These are phyloP conservation scores for Hydriomena furcata DNA, from an alignment of 2,888 invertebrate genomes.

Conservation along the genomic window DNA sequence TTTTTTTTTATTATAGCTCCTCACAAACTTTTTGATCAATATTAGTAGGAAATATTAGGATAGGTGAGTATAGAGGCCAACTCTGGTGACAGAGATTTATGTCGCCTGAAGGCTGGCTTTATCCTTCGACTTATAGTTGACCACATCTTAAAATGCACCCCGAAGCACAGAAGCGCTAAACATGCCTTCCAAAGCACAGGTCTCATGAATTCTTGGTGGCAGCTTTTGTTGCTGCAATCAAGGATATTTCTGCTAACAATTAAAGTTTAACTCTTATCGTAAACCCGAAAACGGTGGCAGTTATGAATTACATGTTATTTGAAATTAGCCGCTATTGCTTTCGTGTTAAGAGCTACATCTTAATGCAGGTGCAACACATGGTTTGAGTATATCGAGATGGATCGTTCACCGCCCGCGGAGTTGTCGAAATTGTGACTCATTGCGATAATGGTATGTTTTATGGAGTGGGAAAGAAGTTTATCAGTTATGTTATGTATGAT, in stretches of 20 bases:
- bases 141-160: no score
- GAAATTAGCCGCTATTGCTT: background rate
- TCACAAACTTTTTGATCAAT: no score
- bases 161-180: no score
- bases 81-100: no score
- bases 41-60: no score
- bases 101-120: no score
- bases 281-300: slow-evolving; percentile 7
- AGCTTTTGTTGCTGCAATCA: slow-evolving; percentile 5
- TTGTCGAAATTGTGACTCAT: slow-evolving; percentile 28
- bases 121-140: no score
- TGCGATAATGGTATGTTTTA: slow-evolving; percentile 21
- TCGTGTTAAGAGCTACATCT: background rate
- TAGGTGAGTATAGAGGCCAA: no score
- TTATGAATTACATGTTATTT: background rate
- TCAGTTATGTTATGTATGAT: slow-evolving; percentile 2
- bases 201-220: background rate
- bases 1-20: no score
- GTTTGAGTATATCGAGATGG: slow-evolving; percentile 15
- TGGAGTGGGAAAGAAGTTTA: slow-evolving; percentile 22
- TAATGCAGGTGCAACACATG: slow-evolving; percentile 19
- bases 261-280: slow-evolving; percentile 20
- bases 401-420: slow-evolving; percentile 20
- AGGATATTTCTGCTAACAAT: slow-evolving; percentile 12
- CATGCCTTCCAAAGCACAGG: no score